Evolutionary conservation across 2,113 vertebrate genomes (phyloP).

Genomic region (Calyptommatus sinebrachiatus): DNA sequence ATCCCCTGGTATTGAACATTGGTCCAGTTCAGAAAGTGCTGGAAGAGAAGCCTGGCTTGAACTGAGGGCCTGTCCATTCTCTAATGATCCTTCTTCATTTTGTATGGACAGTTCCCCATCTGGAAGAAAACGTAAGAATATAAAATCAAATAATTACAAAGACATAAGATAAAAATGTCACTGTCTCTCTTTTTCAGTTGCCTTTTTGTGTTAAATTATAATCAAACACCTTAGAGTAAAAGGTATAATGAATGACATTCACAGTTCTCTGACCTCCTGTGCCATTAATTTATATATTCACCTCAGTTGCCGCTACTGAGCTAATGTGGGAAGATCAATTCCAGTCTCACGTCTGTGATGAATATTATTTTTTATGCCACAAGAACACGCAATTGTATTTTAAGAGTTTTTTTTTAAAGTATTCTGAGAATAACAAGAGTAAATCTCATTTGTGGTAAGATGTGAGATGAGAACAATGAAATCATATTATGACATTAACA

Average conservation of each 20-base stretch:
- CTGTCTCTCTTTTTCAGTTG: background rate
- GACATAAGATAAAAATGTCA: background rate
- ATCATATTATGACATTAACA: too few species aligned
- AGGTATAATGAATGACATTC: background rate
- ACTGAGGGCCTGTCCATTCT: slow-evolving; percentile 81
- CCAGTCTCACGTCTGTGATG: too few species aligned
- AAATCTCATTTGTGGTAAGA: too few species aligned
- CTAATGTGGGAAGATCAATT: too few species aligned
- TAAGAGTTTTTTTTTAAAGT: too few species aligned
- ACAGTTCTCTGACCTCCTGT: background rate
- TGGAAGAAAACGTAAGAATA: slow-evolving; percentile 55
- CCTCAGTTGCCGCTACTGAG: too few species aligned
- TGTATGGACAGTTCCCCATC: slow-evolving; percentile 78
- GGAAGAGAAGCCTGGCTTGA: slow-evolving; percentile 74
- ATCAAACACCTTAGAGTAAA: background rate
- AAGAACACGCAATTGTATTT: too few species aligned
- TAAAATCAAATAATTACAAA: slow-evolving; percentile 27
- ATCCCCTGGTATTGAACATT: slow-evolving; percentile 71
- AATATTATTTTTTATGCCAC: too few species aligned
- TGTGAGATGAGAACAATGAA: too few species aligned
- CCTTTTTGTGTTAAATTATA: slow-evolving; percentile 11
- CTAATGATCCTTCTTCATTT: slow-evolving; percentile 84
- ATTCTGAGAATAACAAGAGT: too few species aligned
- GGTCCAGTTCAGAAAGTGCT: slow-evolving; percentile 78
- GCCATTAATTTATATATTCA: too few species aligned